These are phyloP conservation scores for Tamandua tetradactyla DNA, from an alignment of 2,797 vertebrate species.

Conservation along the genomic window DNA sequence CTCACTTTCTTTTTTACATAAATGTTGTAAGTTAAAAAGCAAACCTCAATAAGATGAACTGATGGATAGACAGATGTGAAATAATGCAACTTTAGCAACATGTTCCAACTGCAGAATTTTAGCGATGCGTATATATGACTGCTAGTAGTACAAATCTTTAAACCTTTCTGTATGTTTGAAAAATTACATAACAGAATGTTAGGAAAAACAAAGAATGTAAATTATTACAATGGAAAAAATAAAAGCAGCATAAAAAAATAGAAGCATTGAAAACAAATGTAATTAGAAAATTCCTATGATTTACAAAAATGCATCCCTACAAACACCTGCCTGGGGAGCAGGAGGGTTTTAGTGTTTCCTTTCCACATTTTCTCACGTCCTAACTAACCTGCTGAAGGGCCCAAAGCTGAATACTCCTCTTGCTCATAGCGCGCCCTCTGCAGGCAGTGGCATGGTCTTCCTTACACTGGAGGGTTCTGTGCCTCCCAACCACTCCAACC, in stretches of 20 bases:
- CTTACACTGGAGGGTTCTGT: background rate
- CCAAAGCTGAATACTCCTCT: background rate
- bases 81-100: background rate
- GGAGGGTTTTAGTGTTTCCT: background rate
- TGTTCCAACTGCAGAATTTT: background rate
- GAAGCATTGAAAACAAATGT: background rate
- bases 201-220: background rate
- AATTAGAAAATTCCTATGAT: background rate
- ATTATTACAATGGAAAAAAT: background rate
- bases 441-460: background rate
- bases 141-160: background rate
- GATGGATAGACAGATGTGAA: background rate
- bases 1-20: background rate
- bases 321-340: background rate
- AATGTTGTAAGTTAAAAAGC: background rate
- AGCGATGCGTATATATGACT: background rate
- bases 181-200: background rate
- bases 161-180: background rate
- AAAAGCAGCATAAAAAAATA: background rate
- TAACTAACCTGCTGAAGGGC: background rate
- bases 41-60: background rate
- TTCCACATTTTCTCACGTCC: background rate
- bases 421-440: background rate
- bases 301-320: conserved; percentile 15
- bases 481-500: background rate